Evolutionary conservation across 2,888 invertebrate genomes (phyloP).

Genomic region (Micropterix aruncella): DNA sequence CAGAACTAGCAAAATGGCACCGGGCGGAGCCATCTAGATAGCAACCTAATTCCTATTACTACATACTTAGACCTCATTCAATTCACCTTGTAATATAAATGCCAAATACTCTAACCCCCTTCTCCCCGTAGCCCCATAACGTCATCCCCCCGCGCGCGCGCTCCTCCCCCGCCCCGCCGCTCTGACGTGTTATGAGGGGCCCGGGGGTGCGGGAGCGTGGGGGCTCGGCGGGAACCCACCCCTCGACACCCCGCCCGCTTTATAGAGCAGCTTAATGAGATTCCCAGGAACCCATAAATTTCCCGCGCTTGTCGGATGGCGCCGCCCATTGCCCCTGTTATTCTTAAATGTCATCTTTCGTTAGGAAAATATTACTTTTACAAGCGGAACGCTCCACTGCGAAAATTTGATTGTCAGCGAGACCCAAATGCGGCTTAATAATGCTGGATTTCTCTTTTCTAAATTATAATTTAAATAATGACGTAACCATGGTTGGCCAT

Average conservation of each 20-base stretch:
- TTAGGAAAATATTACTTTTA: slow-evolving; percentile 6
- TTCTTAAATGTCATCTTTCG: slow-evolving; percentile 6
- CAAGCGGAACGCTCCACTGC: background rate
- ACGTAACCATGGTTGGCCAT: no score
- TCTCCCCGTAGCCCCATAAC: background rate
- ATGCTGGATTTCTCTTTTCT: no score
- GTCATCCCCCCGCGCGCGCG: background rate
- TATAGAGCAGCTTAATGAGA: slow-evolving; percentile 13
- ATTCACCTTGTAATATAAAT: background rate
- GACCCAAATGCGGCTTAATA: background rate
- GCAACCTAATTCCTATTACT: background rate
- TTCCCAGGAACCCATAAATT: slow-evolving; percentile 14
- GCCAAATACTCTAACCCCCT: background rate
- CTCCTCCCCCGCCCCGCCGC: background rate
- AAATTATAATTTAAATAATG: no score
- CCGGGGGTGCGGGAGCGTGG: background rate
- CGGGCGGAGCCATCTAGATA: background rate
- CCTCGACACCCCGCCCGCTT: slow-evolving; percentile 1
- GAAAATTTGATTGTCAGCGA: background rate
- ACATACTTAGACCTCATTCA: background rate
- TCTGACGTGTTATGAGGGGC: background rate
- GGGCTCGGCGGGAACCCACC: background rate
- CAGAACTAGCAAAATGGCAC: no score
- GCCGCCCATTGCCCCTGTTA: background rate
- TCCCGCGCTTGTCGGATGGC: slow-evolving; percentile 8